Evolutionary conservation across 1,140 invertebrate species (phyloP).

Genomic region (Augochlora pura): DNA sequence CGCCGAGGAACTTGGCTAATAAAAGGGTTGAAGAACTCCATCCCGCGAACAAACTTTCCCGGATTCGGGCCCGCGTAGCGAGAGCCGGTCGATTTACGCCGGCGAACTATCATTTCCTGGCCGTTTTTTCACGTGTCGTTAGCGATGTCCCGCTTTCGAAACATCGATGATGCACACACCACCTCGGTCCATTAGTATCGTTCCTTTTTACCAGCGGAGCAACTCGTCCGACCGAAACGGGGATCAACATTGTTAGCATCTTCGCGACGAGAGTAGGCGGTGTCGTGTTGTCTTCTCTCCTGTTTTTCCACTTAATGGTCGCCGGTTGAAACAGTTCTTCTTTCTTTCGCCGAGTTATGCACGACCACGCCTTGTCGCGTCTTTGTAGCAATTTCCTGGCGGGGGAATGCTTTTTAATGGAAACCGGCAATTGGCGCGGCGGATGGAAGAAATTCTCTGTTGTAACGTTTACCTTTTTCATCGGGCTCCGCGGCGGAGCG

Average conservation of each 20-base stretch:
- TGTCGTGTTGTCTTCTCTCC: too few relatives aligned
- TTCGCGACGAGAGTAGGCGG: neutral
- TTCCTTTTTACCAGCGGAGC: neutral
- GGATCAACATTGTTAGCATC: neutral
- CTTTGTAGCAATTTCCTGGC: too few relatives aligned
- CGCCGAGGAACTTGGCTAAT: neutral
- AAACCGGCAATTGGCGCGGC: too few relatives aligned
- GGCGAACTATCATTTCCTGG: conserved; percentile 12
- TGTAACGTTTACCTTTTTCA: too few relatives aligned
- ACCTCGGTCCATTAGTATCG: conserved; percentile 14
- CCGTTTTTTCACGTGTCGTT: conserved; percentile 44
- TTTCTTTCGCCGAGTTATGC: neutral
- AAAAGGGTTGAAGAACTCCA: neutral
- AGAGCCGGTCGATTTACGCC: conserved; percentile 25
- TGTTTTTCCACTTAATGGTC: neutral
- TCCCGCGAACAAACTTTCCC: neutral
- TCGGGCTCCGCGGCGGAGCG: too few relatives aligned
- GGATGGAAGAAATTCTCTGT: too few relatives aligned
- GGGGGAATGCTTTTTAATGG: too few relatives aligned
- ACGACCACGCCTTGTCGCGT: too few relatives aligned
- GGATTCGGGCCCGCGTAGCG: too few relatives aligned
- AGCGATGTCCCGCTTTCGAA: conserved; percentile 35
- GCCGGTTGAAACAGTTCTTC: neutral
- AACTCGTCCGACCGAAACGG: neutral
- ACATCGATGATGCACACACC: neutral